phyloP scores from a whole-genome alignment of 2,888 invertebrate species.

The Eustalomyia histrio region DNA sequence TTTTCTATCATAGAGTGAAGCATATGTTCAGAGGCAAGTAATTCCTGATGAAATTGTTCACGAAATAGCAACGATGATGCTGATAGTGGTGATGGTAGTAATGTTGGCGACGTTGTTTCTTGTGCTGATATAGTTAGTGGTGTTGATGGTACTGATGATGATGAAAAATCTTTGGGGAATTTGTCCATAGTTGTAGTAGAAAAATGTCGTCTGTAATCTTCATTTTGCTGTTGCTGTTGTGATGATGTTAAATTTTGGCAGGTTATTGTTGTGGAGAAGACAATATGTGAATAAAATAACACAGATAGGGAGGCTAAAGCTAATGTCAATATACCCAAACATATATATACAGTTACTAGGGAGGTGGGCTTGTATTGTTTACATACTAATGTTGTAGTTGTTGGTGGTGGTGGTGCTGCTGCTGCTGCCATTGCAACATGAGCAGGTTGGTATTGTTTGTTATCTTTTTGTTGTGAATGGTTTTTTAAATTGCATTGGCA shows the following conservation, averaged over 20 bases:
- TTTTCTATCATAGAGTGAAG: constrained; percentile 70
- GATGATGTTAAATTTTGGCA: constrained; percentile 54
- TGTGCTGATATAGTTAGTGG: constrained; percentile 22
- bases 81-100: constrained; percentile 1
- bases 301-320: constrained; percentile 74
- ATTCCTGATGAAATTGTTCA: constrained; percentile 72
- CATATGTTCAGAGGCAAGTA: constrained; percentile 72
- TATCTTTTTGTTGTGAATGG: constrained; percentile 57
- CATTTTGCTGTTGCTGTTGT: constrained; percentile 12
- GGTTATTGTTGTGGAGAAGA: constrained; percentile 44
- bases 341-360: constrained; percentile 71
- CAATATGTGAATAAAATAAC: constrained; percentile 73
- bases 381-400: constrained; percentile 23
- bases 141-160: constrained; percentile 40
- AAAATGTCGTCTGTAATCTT: neutral
- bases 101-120: neutral
- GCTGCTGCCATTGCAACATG: constrained; percentile 14
- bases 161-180: constrained; percentile 38
- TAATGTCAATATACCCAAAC: constrained; percentile 73
- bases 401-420: too few species aligned
- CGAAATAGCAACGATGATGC: constrained; percentile 64
- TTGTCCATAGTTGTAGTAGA: constrained; percentile 2
- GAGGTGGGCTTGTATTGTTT: constrained; percentile 40
- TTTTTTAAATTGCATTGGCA: constrained; percentile 65
- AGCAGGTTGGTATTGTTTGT: constrained; percentile 33